A percentile compares a stretch with the other conserved stretches of the same genome.
phyloP scores from a whole-genome alignment of 2,113 vertebrate genomes.

The Suncus etruscus region DNA sequence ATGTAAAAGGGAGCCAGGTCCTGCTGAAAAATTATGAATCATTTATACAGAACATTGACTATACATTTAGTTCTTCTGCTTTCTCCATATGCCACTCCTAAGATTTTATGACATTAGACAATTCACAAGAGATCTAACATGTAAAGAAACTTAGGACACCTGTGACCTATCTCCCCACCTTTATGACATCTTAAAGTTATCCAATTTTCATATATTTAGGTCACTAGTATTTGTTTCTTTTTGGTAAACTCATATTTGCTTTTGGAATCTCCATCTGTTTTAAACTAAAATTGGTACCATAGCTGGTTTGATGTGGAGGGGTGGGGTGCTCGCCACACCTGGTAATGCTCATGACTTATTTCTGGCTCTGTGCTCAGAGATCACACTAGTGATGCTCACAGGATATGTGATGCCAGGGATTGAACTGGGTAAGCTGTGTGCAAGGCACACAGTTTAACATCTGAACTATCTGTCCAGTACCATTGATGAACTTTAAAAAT shows the following conservation, averaged over 20 bases:
- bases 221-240: constrained; percentile 12
- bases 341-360: too few species aligned
- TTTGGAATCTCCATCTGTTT: constrained; percentile 34
- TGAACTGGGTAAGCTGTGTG: too few species aligned
- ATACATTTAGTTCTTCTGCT: constrained; percentile 7
- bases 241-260: not conserved
- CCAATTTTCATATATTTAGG: not conserved
- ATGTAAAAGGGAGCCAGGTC: not conserved
- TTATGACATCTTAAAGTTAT: not conserved
- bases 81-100: not conserved
- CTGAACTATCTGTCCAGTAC: too few species aligned
- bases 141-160: not conserved
- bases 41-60: not conserved
- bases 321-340: too few species aligned
- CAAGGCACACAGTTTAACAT: too few species aligned
- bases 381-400: too few species aligned
- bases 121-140: not conserved
- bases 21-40: constrained; percentile 1
- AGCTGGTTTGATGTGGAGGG: not conserved
- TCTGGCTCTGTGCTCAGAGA: too few species aligned
- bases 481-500: not conserved
- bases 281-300: not conserved
- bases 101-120: not conserved
- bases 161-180: not conserved
- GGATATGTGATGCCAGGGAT: too few species aligned